A percentile compares a stretch with the other conserved stretches of the same genome.
Conservation (phyloP, 2,888 invertebrate genomes). For the Chymomyza procnemis region DNA sequence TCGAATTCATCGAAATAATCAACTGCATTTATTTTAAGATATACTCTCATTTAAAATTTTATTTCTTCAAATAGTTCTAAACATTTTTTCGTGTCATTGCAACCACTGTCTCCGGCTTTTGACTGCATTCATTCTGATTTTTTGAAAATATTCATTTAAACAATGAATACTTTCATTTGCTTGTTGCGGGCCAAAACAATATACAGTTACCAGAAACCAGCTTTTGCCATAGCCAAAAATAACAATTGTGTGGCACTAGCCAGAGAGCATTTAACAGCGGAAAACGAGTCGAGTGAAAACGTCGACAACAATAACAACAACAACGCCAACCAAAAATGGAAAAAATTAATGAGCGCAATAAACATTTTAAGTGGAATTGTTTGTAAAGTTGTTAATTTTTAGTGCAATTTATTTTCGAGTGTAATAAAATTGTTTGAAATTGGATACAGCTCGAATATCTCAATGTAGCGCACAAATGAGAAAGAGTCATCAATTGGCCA, state of each 20-base stretch:
- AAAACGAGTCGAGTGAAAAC: too few relatives aligned
- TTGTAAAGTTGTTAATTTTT: constrained; percentile 74
- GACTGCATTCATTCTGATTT: constrained; percentile 24
- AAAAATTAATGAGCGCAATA: constrained; percentile 71
- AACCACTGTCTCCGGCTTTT: neutral
- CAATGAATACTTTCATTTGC: neutral
- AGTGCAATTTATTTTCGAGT: constrained; percentile 72
- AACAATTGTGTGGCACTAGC: neutral
- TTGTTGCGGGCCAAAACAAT: neutral
- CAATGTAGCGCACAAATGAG: neutral
- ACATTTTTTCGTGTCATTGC: too few relatives aligned
- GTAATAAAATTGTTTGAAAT: constrained; percentile 68
- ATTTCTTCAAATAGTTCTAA: too few relatives aligned
- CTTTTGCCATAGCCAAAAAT: neutral
- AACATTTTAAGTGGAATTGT: constrained; percentile 74
- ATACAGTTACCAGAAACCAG: constrained; percentile 20
- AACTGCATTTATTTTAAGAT: too few relatives aligned
- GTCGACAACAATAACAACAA: neutral
- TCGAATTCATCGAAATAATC: too few relatives aligned
- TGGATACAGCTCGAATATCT: constrained; percentile 29
- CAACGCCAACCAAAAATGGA: constrained; percentile 18
- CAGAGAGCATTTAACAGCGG: constrained; percentile 50
- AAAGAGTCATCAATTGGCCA: neutral
- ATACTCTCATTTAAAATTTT: too few relatives aligned
- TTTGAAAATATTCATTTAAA: neutral